Evolutionary conservation across 2,888 invertebrate genomes (phyloP), one percentile per base, ranked within the genome.

Genomic region (Xylocampa areola): DNA sequence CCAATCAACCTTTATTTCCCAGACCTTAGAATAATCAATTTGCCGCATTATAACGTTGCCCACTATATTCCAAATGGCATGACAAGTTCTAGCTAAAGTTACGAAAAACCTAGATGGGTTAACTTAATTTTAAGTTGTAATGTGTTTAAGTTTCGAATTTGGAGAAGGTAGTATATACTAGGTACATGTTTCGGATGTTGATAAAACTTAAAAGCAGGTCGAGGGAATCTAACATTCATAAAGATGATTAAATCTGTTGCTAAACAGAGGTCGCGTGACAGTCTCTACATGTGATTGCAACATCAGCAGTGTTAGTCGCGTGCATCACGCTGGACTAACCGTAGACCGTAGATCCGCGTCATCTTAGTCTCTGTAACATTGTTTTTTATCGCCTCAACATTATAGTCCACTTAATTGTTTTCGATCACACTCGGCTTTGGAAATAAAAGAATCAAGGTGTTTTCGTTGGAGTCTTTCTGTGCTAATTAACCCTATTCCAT

Each of bases 271-370:
- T 86, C 76, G 85, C 88, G 87, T 87, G 88, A 85, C 84, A 81
- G 76, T 82, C 66, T 68, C 79, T 74, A 80, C 76, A 71, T 82
- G 74, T 81, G 79, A 76, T 86, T 87, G 86, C 84, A 76, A 83
- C 84, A 85, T 75, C 74, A 66, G 61, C 76, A 68, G 65, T 70
- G 64, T 27, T 36, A 70, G 61, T 87, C 76, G 90, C 90, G 89
- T 91, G 91, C 82, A 79, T 84, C 89, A 87, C 86, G 87, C 80
- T 79, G 79, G 71, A 72, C 54, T 80, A 79, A 81, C 77, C 79
- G 73, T 79, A n/a, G n/a, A 84, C 82, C 86, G 84, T 86, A 84
- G 81, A 89, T 90, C 88, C 86, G 84, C 79, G 74, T 72, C 77
- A 68, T 73, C 68, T 77, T 74, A 82, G 80, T 81, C 81, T 84